Base-by-base conservation (phyloP, 2,113 vertebrate genomes). In the Corythaixoides concolor region DNA sequence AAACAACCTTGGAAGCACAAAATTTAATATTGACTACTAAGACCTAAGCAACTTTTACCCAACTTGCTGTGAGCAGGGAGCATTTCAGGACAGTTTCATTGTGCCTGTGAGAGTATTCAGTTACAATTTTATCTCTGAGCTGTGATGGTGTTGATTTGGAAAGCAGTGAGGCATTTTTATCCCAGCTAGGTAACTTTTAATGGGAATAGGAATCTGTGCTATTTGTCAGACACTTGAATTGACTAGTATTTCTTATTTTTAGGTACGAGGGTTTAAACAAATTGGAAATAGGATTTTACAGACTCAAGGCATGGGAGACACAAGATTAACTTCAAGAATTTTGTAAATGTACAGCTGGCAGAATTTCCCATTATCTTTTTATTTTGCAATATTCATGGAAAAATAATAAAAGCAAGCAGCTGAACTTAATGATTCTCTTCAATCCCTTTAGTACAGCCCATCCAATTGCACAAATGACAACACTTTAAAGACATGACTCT, bases 81-180 rank as follows among this genome's bases (percentile, higher is more conserved):
- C 67, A 93, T 88, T 96, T 93, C 69, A 90, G 95, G 88, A 93
- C 93, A 91, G 82, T 52, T 88, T 88, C 63, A 63, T 84, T 91
- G 62, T 67, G 55, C 83, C 63, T 78, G 9, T 75, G 74, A 86
- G 69, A 73, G 53, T 67, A 43, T 80, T 92, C 45, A 69, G 78
- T 88, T 96, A 94, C 69, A 85, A 20, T 81, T 96, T 93, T 90
- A 96, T 94, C 93, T 91, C 45, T 82, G 28, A 85, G 79, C 50
- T 89, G 66, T 56, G 68, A 74, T 84, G 78, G 39, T 63, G 79
- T 78, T 89, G 80, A 88, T 88, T 88, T 90, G 89, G 84, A 73
- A 95, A 74, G 56, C 85, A 62, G 32, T 55, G 49, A 50, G 28
- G 15, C 30, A 50, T 83, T 92, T 83, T 89, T 66, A 60, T 85